Evolutionary conservation across 2,888 invertebrate species (phyloP).

Genomic region (Sycophila texana): DNA sequence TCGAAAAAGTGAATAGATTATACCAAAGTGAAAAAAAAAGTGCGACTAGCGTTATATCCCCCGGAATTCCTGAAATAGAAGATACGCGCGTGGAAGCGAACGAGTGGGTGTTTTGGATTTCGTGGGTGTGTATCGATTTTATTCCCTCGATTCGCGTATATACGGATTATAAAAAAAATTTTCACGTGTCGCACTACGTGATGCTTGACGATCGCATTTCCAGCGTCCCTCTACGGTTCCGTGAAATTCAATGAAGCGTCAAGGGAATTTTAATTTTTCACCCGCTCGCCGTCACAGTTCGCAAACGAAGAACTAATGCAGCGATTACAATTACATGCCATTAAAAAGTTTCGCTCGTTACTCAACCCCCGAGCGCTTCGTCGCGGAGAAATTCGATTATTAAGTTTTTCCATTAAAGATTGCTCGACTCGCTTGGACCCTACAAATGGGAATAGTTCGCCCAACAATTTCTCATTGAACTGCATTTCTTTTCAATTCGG

Average conservation of each 20-base stretch:
- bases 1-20: too few relatives aligned
- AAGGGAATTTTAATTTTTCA: neutral
- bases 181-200: constrained; percentile 8
- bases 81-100: neutral
- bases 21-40: too few relatives aligned
- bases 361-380: neutral
- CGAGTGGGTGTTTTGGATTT: constrained; percentile 3
- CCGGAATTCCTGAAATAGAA: too few relatives aligned
- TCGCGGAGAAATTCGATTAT: too few relatives aligned
- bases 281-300: neutral
- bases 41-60: too few relatives aligned
- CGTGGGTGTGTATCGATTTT: constrained; percentile 22
- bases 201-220: constrained; percentile 4
- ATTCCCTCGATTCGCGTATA: neutral
- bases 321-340: neutral
- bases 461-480: too few relatives aligned
- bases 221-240: neutral
- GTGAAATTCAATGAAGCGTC: neutral
- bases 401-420: neutral
- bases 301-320: too few relatives aligned
- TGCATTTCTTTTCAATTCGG: too few relatives aligned
- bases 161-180: constrained; percentile 4
- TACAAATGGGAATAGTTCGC: too few relatives aligned
- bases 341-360: constrained; percentile 2
- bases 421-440: too few relatives aligned